Base-by-base conservation (phyloP, 2,797 vertebrate genomes). In the Darevskia nairensis region DNA sequence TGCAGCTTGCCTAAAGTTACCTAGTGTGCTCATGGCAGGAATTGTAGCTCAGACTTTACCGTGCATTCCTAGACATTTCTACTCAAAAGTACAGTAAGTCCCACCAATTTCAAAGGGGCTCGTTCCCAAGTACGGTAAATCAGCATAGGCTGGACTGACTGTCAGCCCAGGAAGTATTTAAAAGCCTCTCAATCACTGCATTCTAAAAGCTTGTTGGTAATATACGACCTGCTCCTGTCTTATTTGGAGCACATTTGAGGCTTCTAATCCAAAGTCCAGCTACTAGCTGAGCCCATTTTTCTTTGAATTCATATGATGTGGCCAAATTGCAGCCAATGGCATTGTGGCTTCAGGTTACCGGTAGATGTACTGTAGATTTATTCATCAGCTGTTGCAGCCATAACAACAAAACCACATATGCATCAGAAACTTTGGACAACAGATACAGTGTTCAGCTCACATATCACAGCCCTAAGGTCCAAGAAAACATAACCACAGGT, bases 241-340 rank as follows among this genome's bases (percentile, higher is more conserved):
- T 66, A 64, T 78, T 77, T 23, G 23, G 44, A 85, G 64, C 27
- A 77, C 11, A 32, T 64, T 7, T 85, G 27, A 41, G 61, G 32
- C 19, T 66, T 76, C 27, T 76, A 15, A 44, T 59, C 39, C 35
- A 85, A 76, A 19, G 81, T 90, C 81, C 80, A 35, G 84, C 81
- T 0, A 0, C 59, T 83, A 90, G 75, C 77, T 86, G 83, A 91
- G 25, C 39, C 72, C 46, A 72, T 78, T 86, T 93, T 85, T 84
- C n/a, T 46, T 92, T 93, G 46, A 84, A 78, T 84, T 93, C 91
- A 93, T 90, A 64, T 90, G 89, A 90, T 91, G 87, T 91, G 93
- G 91, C 91, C 93, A 71, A 66, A 74, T 0, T 0, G 78, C 59
- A 82, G 81, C 91, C 86, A 0, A 0, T 44, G 89, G 93, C 93